A percentile compares a stretch with the other conserved stretches of the same genome.
These are phyloP conservation scores for Percina caprodes DNA, from an alignment of 2,113 vertebrate genomes.

Conservation along the genomic window DNA sequence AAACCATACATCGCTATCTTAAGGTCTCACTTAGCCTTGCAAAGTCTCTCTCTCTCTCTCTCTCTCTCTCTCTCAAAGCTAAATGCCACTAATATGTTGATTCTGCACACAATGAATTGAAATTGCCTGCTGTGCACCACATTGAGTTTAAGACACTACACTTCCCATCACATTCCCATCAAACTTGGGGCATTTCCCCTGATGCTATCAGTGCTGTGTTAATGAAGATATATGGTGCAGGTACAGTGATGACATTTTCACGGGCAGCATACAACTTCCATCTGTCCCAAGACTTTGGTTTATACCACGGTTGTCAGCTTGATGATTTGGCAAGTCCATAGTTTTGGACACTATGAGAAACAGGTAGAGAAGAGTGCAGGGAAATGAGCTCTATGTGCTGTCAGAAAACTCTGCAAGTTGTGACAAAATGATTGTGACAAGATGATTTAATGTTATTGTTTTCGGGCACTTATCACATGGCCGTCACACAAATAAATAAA, in stretches of 20 bases:
- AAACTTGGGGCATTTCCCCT: constrained; percentile 65
- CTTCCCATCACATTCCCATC: constrained; percentile 48
- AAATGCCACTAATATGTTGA: constrained; percentile 62
- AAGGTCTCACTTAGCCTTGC: constrained; percentile 32
- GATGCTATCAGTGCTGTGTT: constrained; percentile 58
- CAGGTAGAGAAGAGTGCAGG: constrained; percentile 16
- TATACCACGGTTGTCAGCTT: constrained; percentile 52
- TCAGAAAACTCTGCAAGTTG: constrained; percentile 39
- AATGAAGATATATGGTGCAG: constrained; percentile 77
- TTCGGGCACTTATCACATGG: not conserved
- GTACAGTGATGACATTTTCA: constrained; percentile 72
- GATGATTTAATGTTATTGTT: constrained; percentile 31
- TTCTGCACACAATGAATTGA: constrained; percentile 66
- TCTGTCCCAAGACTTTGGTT: constrained; percentile 58
- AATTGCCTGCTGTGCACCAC: constrained; percentile 47
- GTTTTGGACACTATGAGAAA: constrained; percentile 38
- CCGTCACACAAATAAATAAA: not conserved
- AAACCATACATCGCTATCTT: constrained; percentile 20
- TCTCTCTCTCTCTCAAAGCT: constrained; percentile 17
- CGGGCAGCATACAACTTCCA: constrained; percentile 63
- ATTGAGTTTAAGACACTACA: constrained; percentile 42
- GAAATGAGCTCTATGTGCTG: constrained; percentile 31
- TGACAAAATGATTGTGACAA: constrained; percentile 7
- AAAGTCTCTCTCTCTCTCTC: not conserved
- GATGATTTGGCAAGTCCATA: constrained; percentile 51